Percentiles rank a stretch among this genome's conserved stretches.
phyloP scores from a whole-genome alignment of 2,888 invertebrate genomes.

The Galerucella pusilla region DNA sequence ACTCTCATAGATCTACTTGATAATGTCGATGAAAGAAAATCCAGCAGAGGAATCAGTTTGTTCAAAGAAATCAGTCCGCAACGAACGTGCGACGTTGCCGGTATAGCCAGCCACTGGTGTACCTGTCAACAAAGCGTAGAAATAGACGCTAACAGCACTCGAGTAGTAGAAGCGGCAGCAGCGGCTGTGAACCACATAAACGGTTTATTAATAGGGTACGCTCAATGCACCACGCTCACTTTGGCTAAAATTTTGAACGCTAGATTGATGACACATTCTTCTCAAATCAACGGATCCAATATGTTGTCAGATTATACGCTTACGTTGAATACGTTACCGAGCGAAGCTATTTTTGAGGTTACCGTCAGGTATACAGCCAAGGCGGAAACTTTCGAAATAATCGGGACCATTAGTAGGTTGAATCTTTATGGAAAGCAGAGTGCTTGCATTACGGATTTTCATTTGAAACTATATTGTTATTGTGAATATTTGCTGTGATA shows the following conservation, averaged over 20 bases:
- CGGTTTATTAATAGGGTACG: slow-evolving; percentile 69
- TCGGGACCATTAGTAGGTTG: slow-evolving; percentile 81
- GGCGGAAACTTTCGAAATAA: slow-evolving; percentile 65
- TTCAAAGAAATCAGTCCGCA: slow-evolving; percentile 78
- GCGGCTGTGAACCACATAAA: slow-evolving; percentile 77
- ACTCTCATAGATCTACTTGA: slow-evolving; percentile 79
- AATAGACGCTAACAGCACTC: slow-evolving; percentile 67
- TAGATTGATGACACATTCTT: slow-evolving; percentile 69
- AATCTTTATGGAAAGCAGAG: slow-evolving; percentile 86
- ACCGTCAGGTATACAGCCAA: slow-evolving; percentile 70
- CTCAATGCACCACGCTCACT: slow-evolving; percentile 74
- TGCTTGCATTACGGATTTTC: slow-evolving; percentile 78
- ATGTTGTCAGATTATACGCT: slow-evolving; percentile 72
- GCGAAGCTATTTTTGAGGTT: slow-evolving; percentile 82
- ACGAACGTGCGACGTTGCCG: slow-evolving; percentile 82
- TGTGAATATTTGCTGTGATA: slow-evolving; percentile 64
- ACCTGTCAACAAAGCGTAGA: slow-evolving; percentile 80
- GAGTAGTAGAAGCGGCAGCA: slow-evolving; percentile 71
- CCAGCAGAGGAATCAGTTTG: slow-evolving; percentile 68
- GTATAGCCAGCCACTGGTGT: slow-evolving; percentile 88
- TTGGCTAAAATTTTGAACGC: slow-evolving; percentile 75
- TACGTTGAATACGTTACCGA: slow-evolving; percentile 74
- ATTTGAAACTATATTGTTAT: slow-evolving; percentile 82
- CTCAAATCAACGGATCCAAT: slow-evolving; percentile 58
- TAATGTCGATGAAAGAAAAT: slow-evolving; percentile 56